These are phyloP conservation scores for Caenorhabditis uteleia DNA, from an alignment of 2,888 invertebrate species.

Conservation along the genomic window DNA sequence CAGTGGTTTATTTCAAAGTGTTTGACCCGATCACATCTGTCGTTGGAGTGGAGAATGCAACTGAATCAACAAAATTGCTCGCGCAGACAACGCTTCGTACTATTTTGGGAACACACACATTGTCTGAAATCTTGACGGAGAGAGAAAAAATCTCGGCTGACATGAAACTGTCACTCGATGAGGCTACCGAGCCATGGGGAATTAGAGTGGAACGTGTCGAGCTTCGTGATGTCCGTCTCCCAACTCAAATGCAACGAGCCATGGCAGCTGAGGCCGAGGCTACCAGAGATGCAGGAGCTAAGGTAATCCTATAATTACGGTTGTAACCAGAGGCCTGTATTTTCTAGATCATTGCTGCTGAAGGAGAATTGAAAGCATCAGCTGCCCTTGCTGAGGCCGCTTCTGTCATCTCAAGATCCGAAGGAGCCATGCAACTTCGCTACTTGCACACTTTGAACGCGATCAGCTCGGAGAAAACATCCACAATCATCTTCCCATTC, in stretches of 20 bases:
- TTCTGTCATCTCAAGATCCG: conserved; percentile 83
- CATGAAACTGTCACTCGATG: conserved; percentile 70
- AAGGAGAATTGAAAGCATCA: conserved; percentile 86
- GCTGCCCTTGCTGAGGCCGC: conserved; percentile 92
- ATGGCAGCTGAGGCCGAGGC: conserved; percentile 97
- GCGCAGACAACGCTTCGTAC: conserved; percentile 71
- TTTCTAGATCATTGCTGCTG: conserved; percentile 80
- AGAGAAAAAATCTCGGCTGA: conserved; percentile 84
- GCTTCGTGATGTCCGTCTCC: conserved; percentile 81
- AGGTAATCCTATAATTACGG: too few relatives aligned
- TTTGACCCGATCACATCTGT: conserved; percentile 91
- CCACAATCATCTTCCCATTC: conserved; percentile 68
- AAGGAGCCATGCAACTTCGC: conserved; percentile 91
- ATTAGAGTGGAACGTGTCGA: conserved; percentile 71
- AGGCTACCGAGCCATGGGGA: conserved; percentile 73
- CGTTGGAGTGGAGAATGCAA: conserved; percentile 75
- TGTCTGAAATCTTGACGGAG: conserved; percentile 95
- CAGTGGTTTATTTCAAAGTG: conserved; percentile 77
- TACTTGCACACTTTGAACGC: conserved; percentile 88
- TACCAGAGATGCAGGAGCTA: conserved; percentile 80
- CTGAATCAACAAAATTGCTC: conserved; percentile 71
- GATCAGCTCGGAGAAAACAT: conserved; percentile 68
- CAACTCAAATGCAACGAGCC: conserved; percentile 88
- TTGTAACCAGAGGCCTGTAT: background rate
- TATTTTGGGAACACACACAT: conserved; percentile 79